phyloP scores from a whole-genome alignment of 2,797 vertebrate genomes.

The Sparus aurata region DNA sequence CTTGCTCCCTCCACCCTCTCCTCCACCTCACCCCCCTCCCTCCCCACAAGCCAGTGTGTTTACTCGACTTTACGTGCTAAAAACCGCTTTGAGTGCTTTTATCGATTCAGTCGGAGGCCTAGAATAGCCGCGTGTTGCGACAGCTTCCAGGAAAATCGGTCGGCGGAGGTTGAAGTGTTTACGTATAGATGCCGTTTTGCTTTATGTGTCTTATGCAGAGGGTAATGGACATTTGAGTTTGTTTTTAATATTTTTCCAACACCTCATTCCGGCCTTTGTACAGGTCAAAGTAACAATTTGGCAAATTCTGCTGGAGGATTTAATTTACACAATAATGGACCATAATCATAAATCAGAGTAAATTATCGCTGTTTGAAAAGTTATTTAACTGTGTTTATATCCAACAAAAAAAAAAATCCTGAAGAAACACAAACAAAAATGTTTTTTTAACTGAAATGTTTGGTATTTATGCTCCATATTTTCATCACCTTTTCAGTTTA shows the following conservation, averaged over 20 bases:
- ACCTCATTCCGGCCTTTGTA: constrained; percentile 9
- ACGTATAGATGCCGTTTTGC: constrained; percentile 37
- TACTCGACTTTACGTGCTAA: constrained; percentile 59
- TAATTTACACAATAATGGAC: not conserved
- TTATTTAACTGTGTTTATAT: not conserved
- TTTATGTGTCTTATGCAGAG: constrained; percentile 45
- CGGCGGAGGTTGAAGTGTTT: constrained; percentile 46
- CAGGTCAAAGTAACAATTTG: constrained; percentile 2
- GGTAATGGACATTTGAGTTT: constrained; percentile 34
- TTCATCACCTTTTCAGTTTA: constrained; percentile 1
- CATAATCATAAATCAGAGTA: not conserved
- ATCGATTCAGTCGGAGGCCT: constrained; percentile 3
- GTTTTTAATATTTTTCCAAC: constrained; percentile 45
- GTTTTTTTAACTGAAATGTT: not conserved
- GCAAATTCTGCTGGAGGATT: not conserved
- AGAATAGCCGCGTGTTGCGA: constrained; percentile 20
- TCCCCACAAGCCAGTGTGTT: constrained; percentile 30
- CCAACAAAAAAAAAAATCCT: not conserved
- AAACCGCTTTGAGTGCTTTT: constrained; percentile 51
- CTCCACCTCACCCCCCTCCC: not conserved
- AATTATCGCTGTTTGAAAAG: not conserved
- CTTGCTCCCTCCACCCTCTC: constrained; percentile 44
- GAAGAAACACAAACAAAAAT: not conserved
- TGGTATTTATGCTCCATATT: not conserved
- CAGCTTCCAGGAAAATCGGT: constrained; percentile 45